Conservation (phyloP, 2,888 invertebrate genomes). For the Melipona beecheii region DNA sequence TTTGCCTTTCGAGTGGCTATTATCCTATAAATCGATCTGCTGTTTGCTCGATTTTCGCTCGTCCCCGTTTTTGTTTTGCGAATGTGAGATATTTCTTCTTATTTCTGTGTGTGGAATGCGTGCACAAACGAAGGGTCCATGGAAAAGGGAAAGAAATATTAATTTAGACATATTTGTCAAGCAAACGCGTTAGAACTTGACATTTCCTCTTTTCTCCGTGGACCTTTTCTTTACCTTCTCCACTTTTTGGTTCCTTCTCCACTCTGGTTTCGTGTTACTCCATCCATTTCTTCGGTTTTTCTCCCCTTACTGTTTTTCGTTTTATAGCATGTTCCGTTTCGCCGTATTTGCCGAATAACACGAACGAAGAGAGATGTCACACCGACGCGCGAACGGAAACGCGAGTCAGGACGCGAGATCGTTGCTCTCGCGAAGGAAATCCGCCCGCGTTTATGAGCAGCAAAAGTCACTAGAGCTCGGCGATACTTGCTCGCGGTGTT, state of each 20-base stretch:
- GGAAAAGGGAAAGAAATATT: too few relatives aligned
- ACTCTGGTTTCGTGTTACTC: not conserved
- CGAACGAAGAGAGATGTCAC: not conserved
- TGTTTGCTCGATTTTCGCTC: not conserved
- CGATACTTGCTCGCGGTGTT: conserved; percentile 22
- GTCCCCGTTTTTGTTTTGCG: not conserved
- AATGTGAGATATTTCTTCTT: not conserved
- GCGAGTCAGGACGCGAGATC: conserved; percentile 8
- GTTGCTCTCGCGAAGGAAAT: conserved; percentile 14
- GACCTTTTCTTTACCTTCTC: not conserved
- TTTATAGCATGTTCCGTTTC: conserved; percentile 19
- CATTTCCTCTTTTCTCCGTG: not conserved
- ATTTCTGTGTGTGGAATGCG: conserved; percentile 6
- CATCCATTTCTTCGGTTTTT: not conserved
- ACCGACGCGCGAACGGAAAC: not conserved
- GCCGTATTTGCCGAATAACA: conserved; percentile 22
- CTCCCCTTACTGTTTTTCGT: not conserved
- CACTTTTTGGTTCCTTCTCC: not conserved
- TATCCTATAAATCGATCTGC: not conserved
- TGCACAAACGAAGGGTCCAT: not conserved
- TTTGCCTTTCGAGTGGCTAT: conserved; percentile 17
- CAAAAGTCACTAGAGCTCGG: conserved; percentile 16
- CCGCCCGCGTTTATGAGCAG: conserved; percentile 18
- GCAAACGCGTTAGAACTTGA: too few relatives aligned
- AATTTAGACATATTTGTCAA: too few relatives aligned